A percentile compares a stretch with the other conserved stretches of the same genome.
These are phyloP conservation scores for Gymnocheta viridis DNA, from an alignment of 2,888 invertebrate species.

Conservation along the genomic window DNA sequence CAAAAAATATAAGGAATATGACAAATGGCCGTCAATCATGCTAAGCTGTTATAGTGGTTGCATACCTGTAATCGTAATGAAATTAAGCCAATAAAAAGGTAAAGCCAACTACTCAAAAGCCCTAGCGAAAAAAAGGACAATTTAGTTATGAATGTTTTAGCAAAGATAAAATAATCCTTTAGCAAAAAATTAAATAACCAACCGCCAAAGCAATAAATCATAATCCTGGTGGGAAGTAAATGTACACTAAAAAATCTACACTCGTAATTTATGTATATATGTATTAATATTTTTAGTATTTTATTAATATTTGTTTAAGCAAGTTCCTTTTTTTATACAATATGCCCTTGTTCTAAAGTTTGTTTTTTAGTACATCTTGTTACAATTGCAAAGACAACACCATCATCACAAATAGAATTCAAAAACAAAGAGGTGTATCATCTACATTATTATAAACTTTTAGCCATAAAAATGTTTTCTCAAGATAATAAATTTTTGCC, in stretches of 20 bases:
- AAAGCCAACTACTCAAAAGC: conserved; percentile 52
- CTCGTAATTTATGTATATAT: not conserved
- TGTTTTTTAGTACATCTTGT: not conserved
- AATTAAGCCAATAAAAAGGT: conserved; percentile 70
- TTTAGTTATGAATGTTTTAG: conserved; percentile 67
- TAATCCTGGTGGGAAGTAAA: conserved; percentile 28
- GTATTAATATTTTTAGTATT: not conserved
- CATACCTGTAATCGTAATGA: conserved; percentile 69
- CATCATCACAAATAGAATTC: not conserved
- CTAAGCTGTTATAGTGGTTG: conserved; percentile 73
- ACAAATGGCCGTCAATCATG: conserved; percentile 82
- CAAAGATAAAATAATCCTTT: conserved; percentile 67
- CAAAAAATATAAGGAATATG: conserved; percentile 73
- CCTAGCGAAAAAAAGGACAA: conserved; percentile 44
- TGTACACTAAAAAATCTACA: not conserved
- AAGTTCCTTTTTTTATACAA: not conserved
- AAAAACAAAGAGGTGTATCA: not conserved
- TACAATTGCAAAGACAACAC: conserved; percentile 7
- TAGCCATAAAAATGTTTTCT: conserved; percentile 52
- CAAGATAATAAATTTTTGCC: conserved; percentile 29
- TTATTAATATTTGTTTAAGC: not conserved
- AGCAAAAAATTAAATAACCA: not conserved
- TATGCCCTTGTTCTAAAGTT: not conserved
- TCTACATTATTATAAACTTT: conserved; percentile 42
- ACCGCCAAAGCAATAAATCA: conserved; percentile 45